phyloP scores from a whole-genome alignment of 2,113 vertebrate genomes.

The Tupaia tana region DNA sequence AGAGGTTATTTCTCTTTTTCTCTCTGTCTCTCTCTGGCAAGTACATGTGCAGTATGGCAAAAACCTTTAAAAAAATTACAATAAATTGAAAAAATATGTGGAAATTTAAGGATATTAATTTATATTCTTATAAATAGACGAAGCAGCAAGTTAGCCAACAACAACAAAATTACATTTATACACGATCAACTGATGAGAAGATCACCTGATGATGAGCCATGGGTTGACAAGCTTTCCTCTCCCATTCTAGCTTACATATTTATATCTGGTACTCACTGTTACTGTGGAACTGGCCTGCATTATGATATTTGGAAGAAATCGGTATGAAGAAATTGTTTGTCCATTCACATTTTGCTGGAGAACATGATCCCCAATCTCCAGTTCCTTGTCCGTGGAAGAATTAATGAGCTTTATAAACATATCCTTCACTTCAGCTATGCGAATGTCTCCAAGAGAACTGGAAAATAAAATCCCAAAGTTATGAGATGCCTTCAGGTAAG shows the following conservation, averaged over 20 bases:
- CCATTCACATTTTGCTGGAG: conserved; percentile 82
- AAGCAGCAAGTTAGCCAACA: background rate
- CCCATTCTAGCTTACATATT: background rate
- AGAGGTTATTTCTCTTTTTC: no score
- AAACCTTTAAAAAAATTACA: no score
- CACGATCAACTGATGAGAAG: background rate
- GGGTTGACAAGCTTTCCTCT: background rate
- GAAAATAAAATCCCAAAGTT: conserved; percentile 49
- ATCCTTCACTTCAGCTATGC: conserved; percentile 79
- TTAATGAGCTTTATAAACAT: conserved; percentile 82
- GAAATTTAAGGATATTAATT: background rate
- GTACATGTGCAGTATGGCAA: no score
- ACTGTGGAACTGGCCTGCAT: conserved; percentile 71
- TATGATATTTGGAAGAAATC: conserved; percentile 64
- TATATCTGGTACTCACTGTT: conserved; percentile 70
- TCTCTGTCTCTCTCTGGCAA: no score
- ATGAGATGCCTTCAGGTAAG: background rate
- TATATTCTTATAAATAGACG: background rate
- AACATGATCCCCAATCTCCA: conserved; percentile 74
- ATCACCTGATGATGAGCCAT: background rate
- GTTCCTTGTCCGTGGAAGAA: conserved; percentile 77
- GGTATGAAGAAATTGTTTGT: conserved; percentile 68
- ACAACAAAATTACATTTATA: background rate
- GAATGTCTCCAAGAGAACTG: conserved; percentile 79
- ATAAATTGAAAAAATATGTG: background rate